Base-by-base conservation (phyloP, 2,888 invertebrate species). In the Metellina segmentata region DNA sequence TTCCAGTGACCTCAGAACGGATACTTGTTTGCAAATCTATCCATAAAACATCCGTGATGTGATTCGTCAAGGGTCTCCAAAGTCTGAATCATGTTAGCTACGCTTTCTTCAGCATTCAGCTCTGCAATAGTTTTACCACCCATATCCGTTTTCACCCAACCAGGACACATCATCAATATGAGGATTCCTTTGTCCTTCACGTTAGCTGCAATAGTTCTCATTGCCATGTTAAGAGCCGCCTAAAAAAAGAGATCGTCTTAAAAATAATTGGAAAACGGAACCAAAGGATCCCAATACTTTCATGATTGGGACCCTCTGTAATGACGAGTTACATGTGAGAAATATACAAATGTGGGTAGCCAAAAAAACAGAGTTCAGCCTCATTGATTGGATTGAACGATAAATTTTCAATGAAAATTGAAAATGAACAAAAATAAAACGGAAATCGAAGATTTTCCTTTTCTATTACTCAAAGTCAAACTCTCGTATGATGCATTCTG, bases 141-240 rank as follows among this genome's bases (percentile, higher is more conserved):
- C 90, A 93, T 93, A 71, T 90, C 90, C 19, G 93, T 93, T 70
- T 93, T 87, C 20, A 93, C 90, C 93, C 90, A 93, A 34, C 93
- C 93, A n/a, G 93, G 93, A 53, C 90, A 90, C 90, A 93, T 90
- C 61, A 74, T 75, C 0, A 88, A 81, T 0, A 93, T 77, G 11
- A 93, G 51, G 34, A 93, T 81, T 9, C 86, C 85, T 52, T 90
- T 85, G 7, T 88, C 81, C 48, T 93, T 93, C 8, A 82, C 77
- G 4, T 51, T 53, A 13, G 52, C 61, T 6, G 86, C 81, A 7
- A 81, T 51, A 1, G 81, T 77, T 34, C 82, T 34, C 92, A 92
- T 92, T 7, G 82, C 85, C 89, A 86, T 92, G 70, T 92, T 92
- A 0, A 92, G 71, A 13, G 81, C 92, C 51, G 92, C 85, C 92